Base-by-base conservation (phyloP, 2,113 vertebrate species). In the Microcebus griseorufus region DNA sequence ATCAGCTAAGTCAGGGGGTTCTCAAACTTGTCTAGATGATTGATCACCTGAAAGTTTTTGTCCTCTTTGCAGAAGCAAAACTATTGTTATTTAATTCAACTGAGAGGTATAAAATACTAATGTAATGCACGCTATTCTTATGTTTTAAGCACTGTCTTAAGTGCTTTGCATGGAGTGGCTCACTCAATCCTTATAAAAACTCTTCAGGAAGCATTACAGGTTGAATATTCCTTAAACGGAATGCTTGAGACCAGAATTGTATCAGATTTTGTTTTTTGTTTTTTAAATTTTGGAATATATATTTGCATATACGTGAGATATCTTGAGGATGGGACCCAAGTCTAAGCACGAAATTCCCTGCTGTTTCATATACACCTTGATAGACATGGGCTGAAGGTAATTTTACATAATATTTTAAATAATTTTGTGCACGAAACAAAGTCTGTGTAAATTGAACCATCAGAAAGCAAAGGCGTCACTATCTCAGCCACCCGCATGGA, bases 21-120 rank as follows among this genome's bases (percentile, higher is more conserved):
- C 51, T 86, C 6, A 13, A 45, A 64, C 58, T 20, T 83, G 23
- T 42, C 79, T 34, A 88, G 96, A 53, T 85, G 34, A n/a, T 5
- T 39, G n/a, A 92, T 53, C n/a, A 45, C 7, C 70, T 95, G 67
- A n/a, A 81, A 87, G 72, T 45, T 80, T 64, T 55, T 83, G n/a
- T 70, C 37, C 53, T 83, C 78, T 58, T 55, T 79, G 65, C 17
- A 78, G 79, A n/a, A 72, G n/a, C 86, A 97, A 92, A 96, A 90
- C 39, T 60, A 60, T 70, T 48, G 42, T 27, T 75, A 85, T 67
- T 94, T 70, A 93, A 89, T 60, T 93, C 39, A 64, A 3, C 22
- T 14, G 58, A 86, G 72, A 94, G 39, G 29, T 78, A 27, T 32
- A 62, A 90, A 94, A 65, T 22, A 86, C 76, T 27, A 87, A 80